A percentile compares a stretch with the other conserved stretches of the same genome.
Evolutionary conservation across 2,797 vertebrate species (phyloP).

Genomic region (Cossypha niveicapilla): DNA sequence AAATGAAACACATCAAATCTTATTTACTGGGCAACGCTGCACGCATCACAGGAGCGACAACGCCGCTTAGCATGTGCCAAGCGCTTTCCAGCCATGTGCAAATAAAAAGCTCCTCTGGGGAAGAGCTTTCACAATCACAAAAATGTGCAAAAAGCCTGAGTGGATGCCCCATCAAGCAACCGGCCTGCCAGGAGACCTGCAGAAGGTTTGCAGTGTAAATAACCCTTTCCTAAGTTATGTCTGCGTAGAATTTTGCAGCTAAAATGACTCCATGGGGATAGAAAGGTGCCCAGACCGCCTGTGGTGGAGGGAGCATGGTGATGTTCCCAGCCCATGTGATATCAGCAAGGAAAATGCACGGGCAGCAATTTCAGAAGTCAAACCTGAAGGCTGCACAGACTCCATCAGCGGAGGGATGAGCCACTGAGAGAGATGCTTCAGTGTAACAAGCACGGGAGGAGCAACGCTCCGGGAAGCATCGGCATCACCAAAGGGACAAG

Average conservation of each 20-base stretch:
- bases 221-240: not conserved
- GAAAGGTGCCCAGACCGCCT: not conserved
- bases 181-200: not conserved
- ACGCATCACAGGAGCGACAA: not conserved
- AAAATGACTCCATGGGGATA: not conserved
- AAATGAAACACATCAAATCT: not conserved
- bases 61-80: not conserved
- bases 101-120: not conserved
- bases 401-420: not conserved
- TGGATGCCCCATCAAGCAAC: not conserved
- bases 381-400: not conserved
- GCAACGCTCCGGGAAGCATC: fast-evolving
- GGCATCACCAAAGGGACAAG: not conserved
- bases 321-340: not conserved
- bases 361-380: not conserved
- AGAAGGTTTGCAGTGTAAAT: not conserved
- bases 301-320: fast-evolving
- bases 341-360: not conserved
- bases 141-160: not conserved
- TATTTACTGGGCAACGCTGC: not conserved
- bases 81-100: not conserved
- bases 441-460: not conserved
- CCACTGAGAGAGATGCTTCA: not conserved
- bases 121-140: not conserved
- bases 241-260: not conserved